Percentiles rank a stretch among this genome's conserved stretches.
These are phyloP conservation scores for Channallabes apus DNA, from an alignment of 2,797 vertebrate species.

Conservation along the genomic window DNA sequence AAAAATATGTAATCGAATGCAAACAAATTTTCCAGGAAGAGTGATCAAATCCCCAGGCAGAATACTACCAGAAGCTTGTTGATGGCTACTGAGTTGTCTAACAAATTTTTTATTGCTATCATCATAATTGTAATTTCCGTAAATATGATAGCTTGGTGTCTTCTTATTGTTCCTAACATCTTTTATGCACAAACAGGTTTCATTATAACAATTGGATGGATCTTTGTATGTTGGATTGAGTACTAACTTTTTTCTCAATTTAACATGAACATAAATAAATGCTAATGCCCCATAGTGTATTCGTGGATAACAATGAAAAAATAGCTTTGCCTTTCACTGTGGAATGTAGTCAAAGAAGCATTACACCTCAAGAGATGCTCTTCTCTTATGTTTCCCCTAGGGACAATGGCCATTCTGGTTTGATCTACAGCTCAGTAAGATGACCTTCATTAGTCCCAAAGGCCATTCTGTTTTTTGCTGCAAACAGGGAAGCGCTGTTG, in stretches of 20 bases:
- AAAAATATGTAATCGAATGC: too few species aligned
- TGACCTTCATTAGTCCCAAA: conserved; percentile 43
- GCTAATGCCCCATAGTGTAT: conserved; percentile 1
- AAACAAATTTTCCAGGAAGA: too few species aligned
- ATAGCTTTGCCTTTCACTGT: background rate
- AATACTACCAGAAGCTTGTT: too few species aligned
- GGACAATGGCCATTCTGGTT: conserved; percentile 26
- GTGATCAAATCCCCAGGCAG: too few species aligned
- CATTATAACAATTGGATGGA: background rate
- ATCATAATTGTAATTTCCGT: too few species aligned
- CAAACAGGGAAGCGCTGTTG: conserved; percentile 14
- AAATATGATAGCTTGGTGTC: too few species aligned
- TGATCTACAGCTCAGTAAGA: conserved; percentile 23
- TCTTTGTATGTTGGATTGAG: background rate
- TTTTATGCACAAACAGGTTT: background rate
- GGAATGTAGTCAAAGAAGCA: background rate
- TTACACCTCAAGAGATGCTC: background rate
- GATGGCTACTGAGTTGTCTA: too few species aligned
- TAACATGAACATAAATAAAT: background rate
- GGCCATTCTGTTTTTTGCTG: conserved; percentile 21
- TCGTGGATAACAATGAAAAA: background rate
- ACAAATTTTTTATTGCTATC: too few species aligned
- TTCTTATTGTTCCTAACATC: too few species aligned
- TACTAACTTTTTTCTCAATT: background rate
- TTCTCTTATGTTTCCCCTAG: conserved; percentile 16